Percentiles rank a stretch among this genome's conserved stretches.
phyloP scores from a whole-genome alignment of 2,113 vertebrate genomes.

The Crotalus viridis region DNA sequence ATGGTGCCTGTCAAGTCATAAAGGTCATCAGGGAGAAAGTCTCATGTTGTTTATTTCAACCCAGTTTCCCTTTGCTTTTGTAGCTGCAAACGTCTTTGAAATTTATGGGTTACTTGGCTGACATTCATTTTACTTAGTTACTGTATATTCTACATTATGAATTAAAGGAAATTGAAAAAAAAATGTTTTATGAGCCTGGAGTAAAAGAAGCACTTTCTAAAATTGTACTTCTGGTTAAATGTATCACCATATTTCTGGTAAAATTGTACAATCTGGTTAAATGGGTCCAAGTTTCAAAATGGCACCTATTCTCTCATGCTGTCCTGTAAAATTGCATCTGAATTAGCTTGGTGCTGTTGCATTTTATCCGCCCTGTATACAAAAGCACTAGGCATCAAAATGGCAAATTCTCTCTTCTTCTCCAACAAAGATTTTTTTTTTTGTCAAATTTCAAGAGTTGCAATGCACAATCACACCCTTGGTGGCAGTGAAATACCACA shows the following conservation, averaged over 20 bases:
- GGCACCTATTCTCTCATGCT: constrained; percentile 38
- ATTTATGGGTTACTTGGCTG: neutral
- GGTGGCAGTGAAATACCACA: constrained; percentile 53
- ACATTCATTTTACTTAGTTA: constrained; percentile 27
- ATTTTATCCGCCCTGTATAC: constrained; percentile 26
- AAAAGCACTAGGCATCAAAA: constrained; percentile 61
- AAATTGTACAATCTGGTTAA: neutral
- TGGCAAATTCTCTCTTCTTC: constrained; percentile 50
- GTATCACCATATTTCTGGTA: too few species aligned
- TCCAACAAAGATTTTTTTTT: constrained; percentile 55
- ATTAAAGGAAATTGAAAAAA: constrained; percentile 31
- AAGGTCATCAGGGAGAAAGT: neutral
- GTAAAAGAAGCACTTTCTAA: neutral
- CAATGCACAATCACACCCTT: constrained; percentile 62
- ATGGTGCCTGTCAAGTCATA: neutral
- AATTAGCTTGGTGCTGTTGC: constrained; percentile 47
- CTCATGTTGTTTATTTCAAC: constrained; percentile 1
- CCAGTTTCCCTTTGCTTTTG: constrained; percentile 7
- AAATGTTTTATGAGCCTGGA: constrained; percentile 10
- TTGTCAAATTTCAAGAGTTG: constrained; percentile 63
- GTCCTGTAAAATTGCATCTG: constrained; percentile 38
- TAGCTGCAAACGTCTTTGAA: constrained; percentile 11
- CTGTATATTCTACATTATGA: neutral
- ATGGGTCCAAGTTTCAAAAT: constrained; percentile 40
- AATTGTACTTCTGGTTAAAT: neutral